Evolutionary conservation across 2,888 invertebrate genomes (phyloP).

Genomic region (Sympetrum striolatum): DNA sequence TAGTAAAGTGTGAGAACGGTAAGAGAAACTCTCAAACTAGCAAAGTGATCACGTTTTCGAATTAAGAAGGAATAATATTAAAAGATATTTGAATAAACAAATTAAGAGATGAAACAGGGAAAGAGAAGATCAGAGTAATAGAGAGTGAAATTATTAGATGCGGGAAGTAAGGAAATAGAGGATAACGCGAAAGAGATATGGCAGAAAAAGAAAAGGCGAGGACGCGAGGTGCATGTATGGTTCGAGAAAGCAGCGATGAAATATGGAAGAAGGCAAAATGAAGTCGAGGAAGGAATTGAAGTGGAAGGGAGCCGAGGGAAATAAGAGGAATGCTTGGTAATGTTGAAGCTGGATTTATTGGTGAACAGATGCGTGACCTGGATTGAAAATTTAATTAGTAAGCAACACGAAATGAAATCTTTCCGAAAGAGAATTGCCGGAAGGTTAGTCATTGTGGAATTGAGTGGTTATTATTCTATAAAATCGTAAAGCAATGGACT

Average conservation of each 20-base stretch:
- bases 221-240: background rate
- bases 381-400: background rate
- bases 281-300: background rate
- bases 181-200: background rate
- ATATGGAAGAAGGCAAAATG: background rate
- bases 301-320: background rate
- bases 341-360: background rate
- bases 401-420: background rate
- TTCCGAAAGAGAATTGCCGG: too few species aligned
- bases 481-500: too few species aligned
- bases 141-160: background rate
- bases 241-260: background rate
- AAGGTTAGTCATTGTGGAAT: too few species aligned
- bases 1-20: background rate
- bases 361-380: background rate
- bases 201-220: too few species aligned
- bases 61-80: background rate
- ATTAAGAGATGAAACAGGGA: background rate
- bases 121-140: background rate
- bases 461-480: too few species aligned
- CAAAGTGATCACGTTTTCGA: background rate
- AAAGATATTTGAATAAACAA: background rate
- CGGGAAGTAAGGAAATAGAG: background rate
- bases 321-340: background rate
- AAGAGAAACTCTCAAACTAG: background rate